A percentile compares a stretch with the other conserved stretches of the same genome.
Conservation (phyloP, 35 echinoderm and acorn worm genomes). For the Heliocidaris tuberculata region DNA sequence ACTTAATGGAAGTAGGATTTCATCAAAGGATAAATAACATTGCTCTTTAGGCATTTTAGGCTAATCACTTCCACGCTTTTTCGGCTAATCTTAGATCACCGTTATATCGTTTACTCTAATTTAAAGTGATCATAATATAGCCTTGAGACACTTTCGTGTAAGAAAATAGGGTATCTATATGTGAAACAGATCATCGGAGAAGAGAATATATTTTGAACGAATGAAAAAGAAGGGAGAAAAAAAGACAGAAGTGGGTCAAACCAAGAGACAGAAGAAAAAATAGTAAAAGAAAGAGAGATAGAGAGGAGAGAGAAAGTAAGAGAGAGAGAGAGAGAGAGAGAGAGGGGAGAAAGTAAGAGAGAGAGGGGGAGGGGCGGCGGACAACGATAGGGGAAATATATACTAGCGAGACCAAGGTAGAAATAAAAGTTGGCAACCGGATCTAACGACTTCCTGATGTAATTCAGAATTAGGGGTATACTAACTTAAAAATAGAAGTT, state of each 20-base stretch:
- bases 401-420: too few species aligned
- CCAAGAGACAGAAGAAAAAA: too few species aligned
- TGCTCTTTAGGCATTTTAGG: neutral
- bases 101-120: neutral
- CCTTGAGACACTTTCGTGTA: neutral
- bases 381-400: too few species aligned
- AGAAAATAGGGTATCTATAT: neutral
- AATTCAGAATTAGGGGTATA: too few species aligned
- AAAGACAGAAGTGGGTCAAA: too few species aligned
- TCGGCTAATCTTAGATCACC: neutral
- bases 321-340: neutral
- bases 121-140: neutral
- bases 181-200: too few species aligned
- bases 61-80: neutral
- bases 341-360: neutral
- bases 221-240: too few species aligned
- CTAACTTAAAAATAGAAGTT: too few species aligned
- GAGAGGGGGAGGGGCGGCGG: too few species aligned
- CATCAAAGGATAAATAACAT: neutral
- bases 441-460: too few species aligned
- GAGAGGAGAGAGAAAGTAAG: neutral
- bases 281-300: neutral
- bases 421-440: too few species aligned
- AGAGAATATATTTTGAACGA: too few species aligned
- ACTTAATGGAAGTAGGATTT: neutral